Evolutionary conservation across 2,888 invertebrate species (phyloP), one percentile per base, ranked within the genome.

Genomic region (Brachypalpus laphriformis): DNA sequence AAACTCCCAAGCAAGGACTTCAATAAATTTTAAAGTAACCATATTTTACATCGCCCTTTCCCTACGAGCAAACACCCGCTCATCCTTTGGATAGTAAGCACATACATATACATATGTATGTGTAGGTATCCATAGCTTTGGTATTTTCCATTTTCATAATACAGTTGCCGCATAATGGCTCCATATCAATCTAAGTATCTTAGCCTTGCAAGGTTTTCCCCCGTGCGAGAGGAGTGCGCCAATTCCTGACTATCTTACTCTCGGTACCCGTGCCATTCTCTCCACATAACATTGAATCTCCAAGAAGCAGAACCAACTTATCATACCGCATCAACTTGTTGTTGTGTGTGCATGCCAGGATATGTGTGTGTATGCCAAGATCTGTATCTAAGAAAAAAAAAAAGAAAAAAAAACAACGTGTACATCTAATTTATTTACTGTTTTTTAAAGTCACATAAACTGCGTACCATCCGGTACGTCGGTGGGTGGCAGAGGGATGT

Each of bases 11-110:
- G 65, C 47, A 34, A 51, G 59, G 49, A 68, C 74, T 81, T 74
- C 74, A 74, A 81, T 74, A 81, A 81, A 81, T 81, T 81, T 74
- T 80, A 74, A 74, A 81, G 61, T 68, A 74, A 81, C 59, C 80
- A 54, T 81, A 81, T 74, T 68, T 81, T 65, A 72, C 42, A 65
- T 8, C 25, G 42, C 22, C 16, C 63, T 14, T 54, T 51, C 1
- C 16, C n/a, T n/a, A 56, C 31, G 28, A 45, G 28, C 8, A 40
- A 40, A 18, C 45, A 14, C 16, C 7, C 61, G 1, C n/a, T 14
- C 11, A 28, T n/a, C 6, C 25, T 14, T 8, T 9, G 45, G 18
- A 18, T 4, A n/a, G 8, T 34, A 4, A 1, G 14, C 5, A 42
- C 5, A n/a, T n/a, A 25, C 37, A 8, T 18, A 34, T 2, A n/a